These are phyloP conservation scores for Copidosoma aretas DNA, from an alignment of 2,888 invertebrate species.

Conservation along the genomic window DNA sequence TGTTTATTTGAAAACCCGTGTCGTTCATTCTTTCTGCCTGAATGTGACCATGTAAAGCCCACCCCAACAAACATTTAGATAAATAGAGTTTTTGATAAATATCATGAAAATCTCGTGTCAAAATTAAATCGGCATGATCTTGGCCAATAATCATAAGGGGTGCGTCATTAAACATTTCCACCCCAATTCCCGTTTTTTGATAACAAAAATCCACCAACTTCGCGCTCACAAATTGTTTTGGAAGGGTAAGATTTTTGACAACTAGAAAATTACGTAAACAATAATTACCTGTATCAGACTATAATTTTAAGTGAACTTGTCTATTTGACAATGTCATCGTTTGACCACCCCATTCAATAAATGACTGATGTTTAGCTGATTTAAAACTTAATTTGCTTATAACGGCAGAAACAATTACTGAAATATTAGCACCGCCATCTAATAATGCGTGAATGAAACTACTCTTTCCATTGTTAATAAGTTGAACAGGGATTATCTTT, in stretches of 20 bases:
- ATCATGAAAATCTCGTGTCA: background rate
- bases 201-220: background rate
- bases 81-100: background rate
- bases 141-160: conserved; percentile 4
- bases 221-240: background rate
- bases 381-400: background rate
- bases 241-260: background rate
- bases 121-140: background rate
- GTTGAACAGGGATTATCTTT: background rate
- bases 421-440: background rate
- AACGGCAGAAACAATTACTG: background rate
- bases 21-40: too few species aligned
- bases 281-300: too few species aligned
- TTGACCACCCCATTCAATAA: background rate
- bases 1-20: too few species aligned
- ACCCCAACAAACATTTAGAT: background rate
- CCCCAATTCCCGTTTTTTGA: background rate
- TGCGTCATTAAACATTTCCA: background rate
- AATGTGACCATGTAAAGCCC: conserved; percentile 6
- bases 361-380: background rate
- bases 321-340: background rate
- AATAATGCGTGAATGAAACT: background rate
- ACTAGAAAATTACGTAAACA: conserved; percentile 7
- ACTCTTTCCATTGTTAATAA: background rate
- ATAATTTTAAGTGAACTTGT: background rate